phyloP scores from a whole-genome alignment of 2,888 invertebrate genomes.

The Tromatobia lineatoria region DNA sequence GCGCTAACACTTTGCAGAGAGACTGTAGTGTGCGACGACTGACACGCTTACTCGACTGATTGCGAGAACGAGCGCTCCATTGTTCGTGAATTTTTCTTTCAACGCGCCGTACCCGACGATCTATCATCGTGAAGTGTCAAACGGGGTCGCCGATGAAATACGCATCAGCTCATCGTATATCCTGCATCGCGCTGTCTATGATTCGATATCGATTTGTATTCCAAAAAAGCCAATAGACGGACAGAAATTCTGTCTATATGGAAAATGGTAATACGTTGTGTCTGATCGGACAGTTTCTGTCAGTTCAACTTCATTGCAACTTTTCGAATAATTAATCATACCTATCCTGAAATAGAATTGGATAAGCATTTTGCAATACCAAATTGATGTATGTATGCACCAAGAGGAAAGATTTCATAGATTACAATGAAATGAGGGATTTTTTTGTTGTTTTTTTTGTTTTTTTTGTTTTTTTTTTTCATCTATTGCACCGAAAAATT shows the following conservation, averaged over 20 bases:
- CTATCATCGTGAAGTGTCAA: constrained; percentile 63
- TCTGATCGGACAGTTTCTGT: constrained; percentile 3
- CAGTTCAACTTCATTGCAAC: constrained; percentile 15
- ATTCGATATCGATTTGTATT: constrained; percentile 38
- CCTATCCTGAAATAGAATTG: neutral
- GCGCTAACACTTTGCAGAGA: neutral
- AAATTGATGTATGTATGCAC: neutral
- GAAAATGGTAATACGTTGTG: constrained; percentile 25
- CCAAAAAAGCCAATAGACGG: neutral
- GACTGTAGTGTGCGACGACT: constrained; percentile 1
- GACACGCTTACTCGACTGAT: constrained; percentile 55
- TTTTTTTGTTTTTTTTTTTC: too few species aligned
- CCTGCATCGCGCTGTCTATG: constrained; percentile 19
- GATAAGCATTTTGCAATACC: constrained; percentile 34
- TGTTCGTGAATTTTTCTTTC: constrained; percentile 65
- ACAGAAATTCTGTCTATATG: constrained; percentile 26
- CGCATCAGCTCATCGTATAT: constrained; percentile 55
- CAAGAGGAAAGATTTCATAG: too few species aligned
- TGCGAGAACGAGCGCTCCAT: constrained; percentile 57
- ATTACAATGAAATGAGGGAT: too few species aligned
- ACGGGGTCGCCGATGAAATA: constrained; percentile 58
- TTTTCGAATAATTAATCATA: constrained; percentile 34
- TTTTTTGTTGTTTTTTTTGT: too few species aligned
- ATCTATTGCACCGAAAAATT: too few species aligned
- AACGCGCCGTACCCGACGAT: constrained; percentile 41